Evolutionary conservation across 1,140 invertebrate species (phyloP).

Genomic region (Drosophila novamexicana): DNA sequence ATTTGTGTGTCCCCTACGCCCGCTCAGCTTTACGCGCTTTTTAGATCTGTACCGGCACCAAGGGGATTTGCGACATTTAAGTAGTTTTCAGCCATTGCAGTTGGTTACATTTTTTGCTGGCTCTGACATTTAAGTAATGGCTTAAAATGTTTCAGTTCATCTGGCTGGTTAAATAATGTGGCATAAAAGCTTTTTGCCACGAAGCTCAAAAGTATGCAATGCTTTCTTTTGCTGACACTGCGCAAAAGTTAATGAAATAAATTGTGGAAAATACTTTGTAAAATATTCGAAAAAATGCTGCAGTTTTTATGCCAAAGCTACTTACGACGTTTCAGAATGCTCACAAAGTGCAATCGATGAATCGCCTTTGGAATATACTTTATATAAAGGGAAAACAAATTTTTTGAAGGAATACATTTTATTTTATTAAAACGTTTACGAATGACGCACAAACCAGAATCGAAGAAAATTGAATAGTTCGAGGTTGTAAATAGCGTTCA

Average conservation of each 20-base stretch:
- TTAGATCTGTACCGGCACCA: constrained; percentile 32
- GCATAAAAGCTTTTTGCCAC: constrained; percentile 34
- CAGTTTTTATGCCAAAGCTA: not conserved
- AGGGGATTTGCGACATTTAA: constrained; percentile 67
- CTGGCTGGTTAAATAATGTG: constrained; percentile 40
- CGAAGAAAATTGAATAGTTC: not conserved
- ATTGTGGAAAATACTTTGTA: constrained; percentile 1
- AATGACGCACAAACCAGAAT: not conserved
- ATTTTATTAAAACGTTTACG: not conserved
- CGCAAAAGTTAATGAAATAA: constrained; percentile 17
- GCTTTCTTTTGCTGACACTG: constrained; percentile 13
- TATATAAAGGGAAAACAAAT: not conserved
- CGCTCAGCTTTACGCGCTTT: constrained; percentile 10
- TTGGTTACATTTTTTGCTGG: constrained; percentile 27
- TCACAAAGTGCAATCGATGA: not conserved
- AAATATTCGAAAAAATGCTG: not conserved
- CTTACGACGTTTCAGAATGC: not conserved
- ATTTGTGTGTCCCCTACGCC: constrained; percentile 38
- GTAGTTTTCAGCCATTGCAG: constrained; percentile 66
- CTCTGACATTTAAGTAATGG: constrained; percentile 72
- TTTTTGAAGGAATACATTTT: too few relatives aligned
- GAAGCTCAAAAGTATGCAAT: constrained; percentile 28
- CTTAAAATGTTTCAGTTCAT: constrained; percentile 72
- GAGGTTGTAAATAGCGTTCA: constrained; percentile 1
- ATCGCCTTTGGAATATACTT: not conserved